These are phyloP conservation scores for Dimorphilus gyrociliatus DNA, from an alignment of 2,888 invertebrate genomes.

Conservation along the genomic window DNA sequence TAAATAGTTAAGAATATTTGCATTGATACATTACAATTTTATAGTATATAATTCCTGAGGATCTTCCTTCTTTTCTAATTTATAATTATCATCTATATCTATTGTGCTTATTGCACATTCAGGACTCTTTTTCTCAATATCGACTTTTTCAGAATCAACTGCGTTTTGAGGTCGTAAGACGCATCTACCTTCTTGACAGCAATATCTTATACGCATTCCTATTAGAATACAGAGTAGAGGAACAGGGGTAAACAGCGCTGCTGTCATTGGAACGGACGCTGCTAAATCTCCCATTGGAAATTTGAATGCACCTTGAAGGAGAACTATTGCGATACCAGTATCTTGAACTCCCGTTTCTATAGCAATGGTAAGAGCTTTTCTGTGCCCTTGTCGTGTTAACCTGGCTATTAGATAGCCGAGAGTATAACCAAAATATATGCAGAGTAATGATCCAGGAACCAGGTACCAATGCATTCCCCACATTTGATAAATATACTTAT, in stretches of 20 bases:
- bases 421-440: constrained; percentile 40
- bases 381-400: constrained; percentile 29
- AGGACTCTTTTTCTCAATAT: no score
- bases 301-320: constrained; percentile 26
- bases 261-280: constrained; percentile 7
- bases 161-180: no score
- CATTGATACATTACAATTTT: no score
- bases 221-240: no score
- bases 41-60: no score
- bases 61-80: no score
- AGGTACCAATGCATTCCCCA: constrained; percentile 26
- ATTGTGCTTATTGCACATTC: no score
- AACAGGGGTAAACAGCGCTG: constrained; percentile 24
- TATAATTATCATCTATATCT: no score
- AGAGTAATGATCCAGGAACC: constrained; percentile 32
- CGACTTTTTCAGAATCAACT: no score
- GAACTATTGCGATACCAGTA: constrained; percentile 38
- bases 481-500: constrained; percentile 35
- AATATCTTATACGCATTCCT: no score
- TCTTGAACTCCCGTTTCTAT: constrained; percentile 6
- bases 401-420: constrained; percentile 28
- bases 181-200: no score
- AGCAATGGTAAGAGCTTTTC: constrained; percentile 16
- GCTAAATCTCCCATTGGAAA: constrained; percentile 20
- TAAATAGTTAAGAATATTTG: no score